These are phyloP conservation scores for Hylomyscus alleni DNA, from an alignment of 2,797 vertebrate species.

Conservation along the genomic window DNA sequence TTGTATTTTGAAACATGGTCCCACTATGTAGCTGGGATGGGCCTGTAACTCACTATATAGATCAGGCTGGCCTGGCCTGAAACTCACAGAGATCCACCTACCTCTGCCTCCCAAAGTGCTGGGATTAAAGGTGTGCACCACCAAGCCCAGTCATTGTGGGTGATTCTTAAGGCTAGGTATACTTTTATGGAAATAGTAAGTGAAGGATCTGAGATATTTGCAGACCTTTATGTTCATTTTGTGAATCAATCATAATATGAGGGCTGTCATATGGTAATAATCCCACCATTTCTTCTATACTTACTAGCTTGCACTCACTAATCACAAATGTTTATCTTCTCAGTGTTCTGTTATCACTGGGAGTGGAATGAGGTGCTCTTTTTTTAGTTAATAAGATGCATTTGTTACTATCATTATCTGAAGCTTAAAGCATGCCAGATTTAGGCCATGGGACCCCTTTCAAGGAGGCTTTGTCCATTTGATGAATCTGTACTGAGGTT, in stretches of 20 bases:
- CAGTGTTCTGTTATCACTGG: not conserved
- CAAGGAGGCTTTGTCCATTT: not conserved
- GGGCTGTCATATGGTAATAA: not conserved
- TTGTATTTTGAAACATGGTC: not conserved
- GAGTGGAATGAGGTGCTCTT: not conserved
- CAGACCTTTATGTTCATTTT: not conserved
- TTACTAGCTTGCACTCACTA: not conserved
- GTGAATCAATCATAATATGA: not conserved
- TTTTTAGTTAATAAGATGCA: not conserved
- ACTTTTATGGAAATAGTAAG: not conserved
- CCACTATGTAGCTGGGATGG: not conserved
- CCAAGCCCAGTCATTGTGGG: not conserved
- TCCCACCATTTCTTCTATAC: not conserved
- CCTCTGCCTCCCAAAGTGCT: not conserved
- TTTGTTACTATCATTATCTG: not conserved
- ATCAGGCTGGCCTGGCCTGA: not conserved
- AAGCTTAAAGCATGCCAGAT: conserved; percentile 3
- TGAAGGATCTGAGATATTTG: not conserved
- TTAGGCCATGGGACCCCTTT: not conserved
- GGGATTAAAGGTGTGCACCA: not conserved
- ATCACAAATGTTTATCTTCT: not conserved
- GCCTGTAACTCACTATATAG: not conserved
- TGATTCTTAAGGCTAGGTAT: not conserved
- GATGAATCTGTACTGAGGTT: not conserved
- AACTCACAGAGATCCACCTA: not conserved